phyloP scores from a whole-genome alignment of 2,797 vertebrate genomes.

The Poeciliopsis turneri region DNA sequence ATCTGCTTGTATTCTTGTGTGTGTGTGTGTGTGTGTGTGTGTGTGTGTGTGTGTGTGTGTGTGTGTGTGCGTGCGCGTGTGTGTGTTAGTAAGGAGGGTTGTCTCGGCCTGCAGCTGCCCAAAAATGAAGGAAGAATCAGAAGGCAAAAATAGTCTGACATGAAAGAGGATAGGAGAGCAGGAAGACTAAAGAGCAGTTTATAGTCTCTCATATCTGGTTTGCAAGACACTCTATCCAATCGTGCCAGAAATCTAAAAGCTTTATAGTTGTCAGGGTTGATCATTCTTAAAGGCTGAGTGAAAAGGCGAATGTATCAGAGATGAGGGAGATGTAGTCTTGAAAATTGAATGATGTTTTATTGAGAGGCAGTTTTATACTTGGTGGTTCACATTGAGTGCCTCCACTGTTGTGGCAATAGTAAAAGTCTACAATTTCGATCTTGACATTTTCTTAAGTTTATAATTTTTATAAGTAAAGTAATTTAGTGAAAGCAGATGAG shows the following conservation, averaged over 20 bases:
- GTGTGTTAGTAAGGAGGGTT: constrained; percentile 21
- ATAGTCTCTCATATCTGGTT: constrained; percentile 13
- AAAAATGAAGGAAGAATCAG: constrained; percentile 74
- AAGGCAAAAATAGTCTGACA: constrained; percentile 70
- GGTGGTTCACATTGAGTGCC: background rate
- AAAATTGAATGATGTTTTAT: background rate
- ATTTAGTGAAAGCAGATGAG: background rate
- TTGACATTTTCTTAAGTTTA: background rate
- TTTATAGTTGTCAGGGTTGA: background rate
- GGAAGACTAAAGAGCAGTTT: constrained; percentile 48
- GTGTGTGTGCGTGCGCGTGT: constrained; percentile 4
- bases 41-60: constrained; percentile 13
- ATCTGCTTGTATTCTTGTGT: background rate
- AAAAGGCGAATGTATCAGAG: background rate
- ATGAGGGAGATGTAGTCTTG: background rate
- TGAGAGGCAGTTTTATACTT: background rate
- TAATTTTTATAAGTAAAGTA: background rate
- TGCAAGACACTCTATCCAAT: constrained; percentile 1
- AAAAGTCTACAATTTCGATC: background rate
- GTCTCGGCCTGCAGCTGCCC: constrained; percentile 68
- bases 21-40: constrained; percentile 9
- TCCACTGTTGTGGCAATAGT: background rate
- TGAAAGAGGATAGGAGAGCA: constrained; percentile 69
- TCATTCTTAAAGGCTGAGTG: background rate
- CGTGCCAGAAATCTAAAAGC: constrained; percentile 9